Base-by-base conservation (phyloP, 1,140 invertebrate species). In the Episyrphus balteatus region DNA sequence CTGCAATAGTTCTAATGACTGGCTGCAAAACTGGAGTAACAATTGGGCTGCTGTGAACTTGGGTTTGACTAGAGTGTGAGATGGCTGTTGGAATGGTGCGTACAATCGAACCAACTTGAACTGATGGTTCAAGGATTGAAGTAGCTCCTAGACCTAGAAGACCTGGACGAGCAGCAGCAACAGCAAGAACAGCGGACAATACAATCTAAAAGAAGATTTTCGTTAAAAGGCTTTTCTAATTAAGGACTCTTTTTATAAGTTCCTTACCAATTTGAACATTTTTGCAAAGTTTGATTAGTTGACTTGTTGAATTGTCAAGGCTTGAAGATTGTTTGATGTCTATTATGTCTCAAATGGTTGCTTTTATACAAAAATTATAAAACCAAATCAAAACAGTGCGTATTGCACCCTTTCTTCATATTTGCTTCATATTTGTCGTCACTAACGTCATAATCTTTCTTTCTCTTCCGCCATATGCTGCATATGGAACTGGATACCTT, bases 121-220 rank as follows among this genome's bases (percentile, higher is more conserved):
- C n/a, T n/a, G n/a, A n/a, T 26, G 21, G 21, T 26, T 26, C 21
- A 5, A 26, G 21, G 8, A 48, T 48, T 19, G 54, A 47, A 15
- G 51, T 26, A 26, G 21, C 21, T 26, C 21, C 21, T 3, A n/a
- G n/a, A 43, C 55, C 55, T 1, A 58, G 50, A 49, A 53, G 54
- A 15, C 73, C 72, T 17, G 75, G 75, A 54, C 70, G 68, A 55
- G 75, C 76, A 53, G 71, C 57, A 49, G 72, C 76, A 46, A 74
- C 65, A 55, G 77, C 77, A 54, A 80, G 56, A 49, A 79, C 58
- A 58, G 74, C 72, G 63, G 72, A 73, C 69, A 81, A 73, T 62
- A 78, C 75, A 61, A 77, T 58, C 75, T 76, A 26, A 26, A 26
- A 26, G 21, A 26, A 26, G 3, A 26, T 26, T 26, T 26, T 5